Conservation (phyloP, 2,113 vertebrate genomes). For the Xenopus laevis region DNA sequence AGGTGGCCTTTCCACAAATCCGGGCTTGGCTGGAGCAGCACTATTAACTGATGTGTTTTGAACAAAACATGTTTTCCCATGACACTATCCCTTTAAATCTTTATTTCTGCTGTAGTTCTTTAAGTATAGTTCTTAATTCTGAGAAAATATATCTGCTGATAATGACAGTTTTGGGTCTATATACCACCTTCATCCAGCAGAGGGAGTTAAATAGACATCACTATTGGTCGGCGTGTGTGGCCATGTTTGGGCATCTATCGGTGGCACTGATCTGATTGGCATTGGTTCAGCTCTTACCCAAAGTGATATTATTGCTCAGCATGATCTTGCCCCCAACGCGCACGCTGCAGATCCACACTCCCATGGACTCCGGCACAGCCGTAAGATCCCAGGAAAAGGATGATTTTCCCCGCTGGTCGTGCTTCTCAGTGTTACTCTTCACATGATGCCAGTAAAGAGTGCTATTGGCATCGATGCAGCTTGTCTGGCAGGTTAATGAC, state of each 20-base stretch:
- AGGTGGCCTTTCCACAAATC: too few relatives aligned
- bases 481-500: neutral
- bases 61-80: too few relatives aligned
- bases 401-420: neutral
- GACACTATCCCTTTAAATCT: too few relatives aligned
- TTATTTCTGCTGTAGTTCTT: too few relatives aligned
- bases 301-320: neutral
- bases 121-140: too few relatives aligned
- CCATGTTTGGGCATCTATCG: too few relatives aligned
- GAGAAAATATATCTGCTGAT: too few relatives aligned
- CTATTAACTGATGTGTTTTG: too few relatives aligned
- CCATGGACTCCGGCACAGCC: neutral
- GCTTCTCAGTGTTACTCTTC: neutral
- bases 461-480: neutral
- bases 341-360: conserved; percentile 20
- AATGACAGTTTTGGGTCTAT: too few relatives aligned
- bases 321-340: neutral
- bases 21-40: too few relatives aligned
- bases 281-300: conserved; percentile 1
- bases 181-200: too few relatives aligned
- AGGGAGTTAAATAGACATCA: too few relatives aligned
- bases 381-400: neutral
- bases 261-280: neutral
- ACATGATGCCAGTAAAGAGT: conserved; percentile 11
- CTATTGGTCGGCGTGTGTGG: neutral